phyloP scores from a whole-genome alignment of 2,797 vertebrate species.

The Enteromius mattozi region DNA sequence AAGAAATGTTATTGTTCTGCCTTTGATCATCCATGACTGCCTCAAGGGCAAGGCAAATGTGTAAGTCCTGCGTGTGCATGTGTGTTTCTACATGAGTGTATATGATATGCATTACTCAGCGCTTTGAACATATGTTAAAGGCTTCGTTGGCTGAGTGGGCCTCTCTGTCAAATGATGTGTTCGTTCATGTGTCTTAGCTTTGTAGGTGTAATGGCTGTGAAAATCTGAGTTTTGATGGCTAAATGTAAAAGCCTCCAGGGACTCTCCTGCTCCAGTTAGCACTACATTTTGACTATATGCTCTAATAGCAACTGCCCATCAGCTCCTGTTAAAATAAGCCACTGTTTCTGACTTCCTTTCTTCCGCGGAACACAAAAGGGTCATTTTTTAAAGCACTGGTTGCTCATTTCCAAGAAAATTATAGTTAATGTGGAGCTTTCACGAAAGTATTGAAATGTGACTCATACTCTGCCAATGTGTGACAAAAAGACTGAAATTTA shows the following conservation, averaged over 20 bases:
- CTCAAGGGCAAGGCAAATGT: conserved; percentile 33
- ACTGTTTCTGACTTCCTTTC: background rate
- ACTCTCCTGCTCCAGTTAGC: conserved; percentile 61
- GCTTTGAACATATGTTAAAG: conserved; percentile 46
- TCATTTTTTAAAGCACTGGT: background rate
- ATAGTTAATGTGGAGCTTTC: background rate
- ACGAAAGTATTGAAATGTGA: background rate
- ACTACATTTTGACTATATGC: conserved; percentile 40
- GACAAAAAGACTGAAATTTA: background rate
- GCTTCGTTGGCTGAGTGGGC: conserved; percentile 33
- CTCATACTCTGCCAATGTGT: background rate
- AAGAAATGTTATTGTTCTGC: conserved; percentile 39
- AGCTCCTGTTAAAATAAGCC: conserved; percentile 20
- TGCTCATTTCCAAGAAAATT: background rate
- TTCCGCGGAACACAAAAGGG: background rate
- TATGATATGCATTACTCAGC: conserved; percentile 44
- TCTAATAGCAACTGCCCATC: conserved; percentile 43
- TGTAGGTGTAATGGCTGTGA: conserved; percentile 60
- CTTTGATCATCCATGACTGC: conserved; percentile 28
- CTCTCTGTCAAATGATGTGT: conserved; percentile 29
- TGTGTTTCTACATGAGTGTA: conserved; percentile 36
- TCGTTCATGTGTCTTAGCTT: conserved; percentile 33
- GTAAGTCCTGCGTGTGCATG: conserved; percentile 26
- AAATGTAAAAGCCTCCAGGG: conserved; percentile 57
- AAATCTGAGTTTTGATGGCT: conserved; percentile 64